Evolutionary conservation across 1,140 invertebrate species (phyloP).

Genomic region (Cephus cinctus): DNA sequence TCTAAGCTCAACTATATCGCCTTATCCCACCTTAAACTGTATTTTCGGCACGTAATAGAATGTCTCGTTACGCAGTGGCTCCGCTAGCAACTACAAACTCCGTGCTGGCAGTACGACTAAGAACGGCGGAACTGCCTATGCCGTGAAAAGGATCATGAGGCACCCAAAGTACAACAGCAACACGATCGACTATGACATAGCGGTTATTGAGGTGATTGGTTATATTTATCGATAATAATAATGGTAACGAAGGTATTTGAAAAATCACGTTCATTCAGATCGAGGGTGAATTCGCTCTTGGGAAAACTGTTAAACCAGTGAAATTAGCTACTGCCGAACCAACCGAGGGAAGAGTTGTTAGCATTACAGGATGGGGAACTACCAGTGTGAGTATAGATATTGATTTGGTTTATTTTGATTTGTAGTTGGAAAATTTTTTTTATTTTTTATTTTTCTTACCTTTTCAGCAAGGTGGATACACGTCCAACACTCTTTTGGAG

Average conservation of each 20-base stretch:
- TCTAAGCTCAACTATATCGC: too few species aligned
- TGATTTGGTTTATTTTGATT: too few species aligned
- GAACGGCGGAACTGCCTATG: conserved; percentile 30
- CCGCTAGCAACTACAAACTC: conserved; percentile 10
- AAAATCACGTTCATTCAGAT: conserved; percentile 15
- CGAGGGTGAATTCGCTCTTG: conserved; percentile 19
- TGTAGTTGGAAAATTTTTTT: too few species aligned
- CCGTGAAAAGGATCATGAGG: conserved; percentile 29
- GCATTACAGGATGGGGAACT: conserved; percentile 46
- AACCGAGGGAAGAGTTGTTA: conserved; percentile 23
- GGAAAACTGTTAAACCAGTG: conserved; percentile 26
- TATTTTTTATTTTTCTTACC: too few species aligned
- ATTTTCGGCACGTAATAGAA: too few species aligned
- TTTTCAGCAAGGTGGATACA: conserved; percentile 14
- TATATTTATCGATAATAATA: background rate
- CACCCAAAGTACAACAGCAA: conserved; percentile 46
- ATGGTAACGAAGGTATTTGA: background rate
- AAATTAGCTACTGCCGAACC: conserved; percentile 22
- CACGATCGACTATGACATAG: conserved; percentile 57
- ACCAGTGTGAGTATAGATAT: too few species aligned
- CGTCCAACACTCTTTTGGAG: conserved; percentile 28
- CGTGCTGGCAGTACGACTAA: conserved; percentile 20
- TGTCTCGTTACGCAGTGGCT: too few species aligned
- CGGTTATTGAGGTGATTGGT: conserved; percentile 46
- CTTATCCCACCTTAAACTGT: too few species aligned